Conservation (phyloP, 2,888 invertebrate species). For the Carabus problematicus region DNA sequence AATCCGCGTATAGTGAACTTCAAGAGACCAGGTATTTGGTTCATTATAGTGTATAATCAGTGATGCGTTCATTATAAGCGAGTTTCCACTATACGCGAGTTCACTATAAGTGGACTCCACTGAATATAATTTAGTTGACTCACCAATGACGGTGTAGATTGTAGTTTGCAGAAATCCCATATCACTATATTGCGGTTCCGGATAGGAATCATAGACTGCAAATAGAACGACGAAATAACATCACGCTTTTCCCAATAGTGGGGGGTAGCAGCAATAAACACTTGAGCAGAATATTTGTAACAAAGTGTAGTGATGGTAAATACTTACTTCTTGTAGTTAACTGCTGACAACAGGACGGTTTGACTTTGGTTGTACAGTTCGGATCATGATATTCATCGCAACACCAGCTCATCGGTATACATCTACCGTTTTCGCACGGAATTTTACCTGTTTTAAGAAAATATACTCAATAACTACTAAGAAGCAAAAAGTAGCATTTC, state of each 20-base stretch:
- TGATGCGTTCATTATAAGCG: too few relatives aligned
- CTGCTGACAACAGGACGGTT: constrained; percentile 59
- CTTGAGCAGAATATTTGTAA: constrained; percentile 12
- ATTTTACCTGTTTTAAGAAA: constrained; percentile 56
- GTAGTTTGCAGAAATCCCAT: constrained; percentile 59
- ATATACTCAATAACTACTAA: background rate
- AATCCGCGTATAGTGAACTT: too few relatives aligned
- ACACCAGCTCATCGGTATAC: constrained; percentile 63
- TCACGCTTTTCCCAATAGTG: background rate
- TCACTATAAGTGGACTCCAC: too few relatives aligned
- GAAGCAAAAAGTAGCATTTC: background rate
- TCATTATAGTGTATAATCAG: too few relatives aligned
- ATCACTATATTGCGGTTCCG: constrained; percentile 50
- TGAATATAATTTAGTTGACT: constrained; percentile 24
- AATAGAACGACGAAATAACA: background rate
- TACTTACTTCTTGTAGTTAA: constrained; percentile 54
- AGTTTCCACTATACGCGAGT: too few relatives aligned
- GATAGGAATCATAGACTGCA: constrained; percentile 4
- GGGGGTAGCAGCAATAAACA: constrained; percentile 18
- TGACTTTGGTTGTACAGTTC: constrained; percentile 60
- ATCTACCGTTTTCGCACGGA: constrained; percentile 61
- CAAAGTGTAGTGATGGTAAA: constrained; percentile 11
- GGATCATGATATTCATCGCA: constrained; percentile 59
- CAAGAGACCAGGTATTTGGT: too few relatives aligned
- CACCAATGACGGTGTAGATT: constrained; percentile 59